Evolutionary conservation across 2,888 invertebrate species (phyloP).

Genomic region (Cephus pygmeus): DNA sequence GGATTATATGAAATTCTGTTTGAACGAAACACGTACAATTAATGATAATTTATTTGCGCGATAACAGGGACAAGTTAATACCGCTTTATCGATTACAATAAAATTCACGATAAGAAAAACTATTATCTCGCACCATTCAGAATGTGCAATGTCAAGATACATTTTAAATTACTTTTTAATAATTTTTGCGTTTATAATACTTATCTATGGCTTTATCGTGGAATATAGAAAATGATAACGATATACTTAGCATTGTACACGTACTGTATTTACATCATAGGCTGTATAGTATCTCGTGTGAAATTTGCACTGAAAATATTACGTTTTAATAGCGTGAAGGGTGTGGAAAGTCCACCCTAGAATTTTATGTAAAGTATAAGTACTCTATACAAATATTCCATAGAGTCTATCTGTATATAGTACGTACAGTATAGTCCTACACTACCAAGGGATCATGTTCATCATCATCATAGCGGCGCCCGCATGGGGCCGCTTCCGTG

Average conservation of each 20-base stretch:
- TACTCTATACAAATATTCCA: not conserved
- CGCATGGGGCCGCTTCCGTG: not conserved
- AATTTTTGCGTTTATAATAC: not conserved
- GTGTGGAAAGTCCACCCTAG: not conserved
- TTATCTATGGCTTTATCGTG: not conserved
- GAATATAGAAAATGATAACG: not conserved
- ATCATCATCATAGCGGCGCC: not conserved
- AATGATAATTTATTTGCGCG: not conserved
- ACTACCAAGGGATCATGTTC: not conserved
- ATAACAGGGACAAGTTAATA: not conserved
- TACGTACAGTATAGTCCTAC: not conserved
- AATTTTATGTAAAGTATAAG: not conserved
- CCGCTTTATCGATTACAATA: not conserved
- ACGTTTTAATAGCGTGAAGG: not conserved
- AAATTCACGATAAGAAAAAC: not conserved
- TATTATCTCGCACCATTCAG: not conserved
- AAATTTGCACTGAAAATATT: not conserved
- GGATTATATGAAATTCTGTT: not conserved
- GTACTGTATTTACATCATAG: not conserved
- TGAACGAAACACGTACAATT: not conserved
- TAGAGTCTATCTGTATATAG: not conserved
- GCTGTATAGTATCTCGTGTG: not conserved
- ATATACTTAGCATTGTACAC: not conserved
- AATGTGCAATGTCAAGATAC: not conserved
- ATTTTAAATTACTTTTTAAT: not conserved